Evolutionary conservation across 1,140 invertebrate species (phyloP).

Genomic region (Neelides sp.): DNA sequence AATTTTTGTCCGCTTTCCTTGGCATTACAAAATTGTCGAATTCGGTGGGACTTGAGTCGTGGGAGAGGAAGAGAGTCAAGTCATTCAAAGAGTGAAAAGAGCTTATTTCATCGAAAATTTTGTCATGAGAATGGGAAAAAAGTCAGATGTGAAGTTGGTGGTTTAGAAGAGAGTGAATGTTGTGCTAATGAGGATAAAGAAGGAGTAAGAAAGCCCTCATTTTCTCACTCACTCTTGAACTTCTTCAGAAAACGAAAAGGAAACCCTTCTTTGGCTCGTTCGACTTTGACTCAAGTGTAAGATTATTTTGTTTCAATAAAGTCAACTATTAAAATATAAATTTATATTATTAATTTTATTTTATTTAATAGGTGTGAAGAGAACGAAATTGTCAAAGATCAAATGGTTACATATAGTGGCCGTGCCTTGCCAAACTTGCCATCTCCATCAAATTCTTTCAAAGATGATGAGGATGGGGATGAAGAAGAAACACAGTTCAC

Average conservation of each 20-base stretch:
- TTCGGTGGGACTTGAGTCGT: no score
- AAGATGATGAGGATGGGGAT: neutral
- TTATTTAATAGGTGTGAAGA: neutral
- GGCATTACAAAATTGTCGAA: no score
- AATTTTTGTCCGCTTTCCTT: no score
- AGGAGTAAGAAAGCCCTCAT: neutral
- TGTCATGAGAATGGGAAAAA: no score
- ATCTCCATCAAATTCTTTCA: neutral
- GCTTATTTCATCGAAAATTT: no score
- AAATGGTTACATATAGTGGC: neutral
- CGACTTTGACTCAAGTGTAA: no score
- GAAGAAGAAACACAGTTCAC: neutral
- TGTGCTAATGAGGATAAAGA: constrained; percentile 2
- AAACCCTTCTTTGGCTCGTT: neutral
- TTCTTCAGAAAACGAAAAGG: neutral
- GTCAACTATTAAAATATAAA: neutral
- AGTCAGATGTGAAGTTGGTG: no score
- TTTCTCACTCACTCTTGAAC: neutral
- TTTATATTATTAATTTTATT: neutral
- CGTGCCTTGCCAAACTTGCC: neutral
- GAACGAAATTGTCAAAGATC: neutral
- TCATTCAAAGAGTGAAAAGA: no score
- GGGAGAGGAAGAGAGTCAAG: no score
- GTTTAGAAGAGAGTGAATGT: no score
- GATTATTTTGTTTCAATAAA: no score